These are phyloP conservation scores for Acheta domesticus DNA, from an alignment of 2,888 invertebrate species.

Conservation along the genomic window DNA sequence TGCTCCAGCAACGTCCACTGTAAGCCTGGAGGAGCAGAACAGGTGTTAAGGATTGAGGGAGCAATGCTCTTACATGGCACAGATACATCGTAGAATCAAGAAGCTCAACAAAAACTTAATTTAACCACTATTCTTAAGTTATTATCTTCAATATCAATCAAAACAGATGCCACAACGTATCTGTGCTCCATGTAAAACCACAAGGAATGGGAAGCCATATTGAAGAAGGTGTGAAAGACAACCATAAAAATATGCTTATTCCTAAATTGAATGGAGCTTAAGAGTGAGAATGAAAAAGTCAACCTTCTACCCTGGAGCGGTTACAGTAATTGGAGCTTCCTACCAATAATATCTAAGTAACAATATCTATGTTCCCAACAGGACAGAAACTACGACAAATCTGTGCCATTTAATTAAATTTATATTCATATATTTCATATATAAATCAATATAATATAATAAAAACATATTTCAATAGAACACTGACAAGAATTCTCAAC, in stretches of 20 bases:
- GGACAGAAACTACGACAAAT: constrained; percentile 33
- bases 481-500: neutral
- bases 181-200: constrained; percentile 44
- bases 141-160: no score
- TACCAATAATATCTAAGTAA: no score
- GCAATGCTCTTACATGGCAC: constrained; percentile 45
- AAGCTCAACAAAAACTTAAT: constrained; percentile 3
- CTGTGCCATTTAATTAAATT: constrained; percentile 31
- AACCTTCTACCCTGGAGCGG: no score
- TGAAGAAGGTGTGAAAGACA: neutral
- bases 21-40: constrained; percentile 64
- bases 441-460: neutral
- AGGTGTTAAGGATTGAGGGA: constrained; percentile 35
- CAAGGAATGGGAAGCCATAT: constrained; percentile 18
- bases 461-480: constrained; percentile 25
- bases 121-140: no score
- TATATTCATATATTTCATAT: neutral
- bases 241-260: neutral
- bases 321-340: no score
- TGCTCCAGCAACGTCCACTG: constrained; percentile 84
- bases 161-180: constrained; percentile 42
- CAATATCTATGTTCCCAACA: no score
- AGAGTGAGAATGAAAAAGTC: no score
- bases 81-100: constrained; percentile 43
- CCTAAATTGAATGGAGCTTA: neutral